Conservation (phyloP, 2,888 invertebrate genomes). For the Drosophila paucipuncta region DNA sequence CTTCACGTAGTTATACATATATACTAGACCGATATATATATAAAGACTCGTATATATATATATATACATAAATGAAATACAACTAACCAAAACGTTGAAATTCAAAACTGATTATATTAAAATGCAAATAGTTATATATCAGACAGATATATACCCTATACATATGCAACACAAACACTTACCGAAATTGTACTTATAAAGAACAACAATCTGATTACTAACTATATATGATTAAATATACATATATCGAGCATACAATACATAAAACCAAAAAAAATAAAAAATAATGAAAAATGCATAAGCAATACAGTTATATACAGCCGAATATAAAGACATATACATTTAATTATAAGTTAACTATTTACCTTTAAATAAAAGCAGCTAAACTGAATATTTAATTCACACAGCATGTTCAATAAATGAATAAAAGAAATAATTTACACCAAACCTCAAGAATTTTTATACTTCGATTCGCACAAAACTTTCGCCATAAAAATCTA, state of each 20-base stretch:
- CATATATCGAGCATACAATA: slow-evolving; percentile 17
- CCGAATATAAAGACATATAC: slow-evolving; percentile 40
- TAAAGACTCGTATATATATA: neutral
- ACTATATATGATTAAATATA: slow-evolving; percentile 21
- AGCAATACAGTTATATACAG: slow-evolving; percentile 55
- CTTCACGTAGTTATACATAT: slow-evolving; percentile 24
- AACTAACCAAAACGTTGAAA: slow-evolving; percentile 42
- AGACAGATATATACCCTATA: slow-evolving; percentile 12
- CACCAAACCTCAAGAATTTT: slow-evolving; percentile 48
- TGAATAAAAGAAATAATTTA: slow-evolving; percentile 77
- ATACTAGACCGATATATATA: slow-evolving; percentile 4
- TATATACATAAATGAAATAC: neutral
- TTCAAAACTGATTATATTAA: slow-evolving; percentile 39
- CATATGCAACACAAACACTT: slow-evolving; percentile 20
- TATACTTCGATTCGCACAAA: neutral
- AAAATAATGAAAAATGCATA: slow-evolving; percentile 20
- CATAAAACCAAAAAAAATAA: neutral
- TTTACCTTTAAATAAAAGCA: slow-evolving; percentile 57
- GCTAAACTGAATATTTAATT: slow-evolving; percentile 55
- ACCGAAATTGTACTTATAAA: slow-evolving; percentile 37
- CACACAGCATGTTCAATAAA: slow-evolving; percentile 73
- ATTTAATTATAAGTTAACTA: slow-evolving; percentile 67
- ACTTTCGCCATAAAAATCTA: slow-evolving; percentile 38
- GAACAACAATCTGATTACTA: slow-evolving; percentile 37
- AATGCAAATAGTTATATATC: slow-evolving; percentile 20